Percentiles rank a stretch among this genome's conserved stretches.
phyloP scores from a whole-genome alignment of 1,140 invertebrate species.

The Gryllus bimaculatus region DNA sequence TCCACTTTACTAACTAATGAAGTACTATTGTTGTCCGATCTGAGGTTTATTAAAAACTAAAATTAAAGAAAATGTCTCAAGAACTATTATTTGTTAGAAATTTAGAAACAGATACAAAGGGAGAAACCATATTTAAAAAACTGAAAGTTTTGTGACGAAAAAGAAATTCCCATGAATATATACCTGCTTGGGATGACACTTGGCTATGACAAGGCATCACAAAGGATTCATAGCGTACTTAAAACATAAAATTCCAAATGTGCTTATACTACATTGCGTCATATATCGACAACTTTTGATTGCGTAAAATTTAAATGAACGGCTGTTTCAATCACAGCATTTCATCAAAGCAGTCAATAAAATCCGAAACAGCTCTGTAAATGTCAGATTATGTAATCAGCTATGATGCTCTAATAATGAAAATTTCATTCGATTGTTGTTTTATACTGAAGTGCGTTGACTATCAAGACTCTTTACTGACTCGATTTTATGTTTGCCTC shows the following conservation, averaged over 20 bases:
- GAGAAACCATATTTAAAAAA: conserved; percentile 12
- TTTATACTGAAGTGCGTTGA: neutral
- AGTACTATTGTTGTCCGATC: neutral
- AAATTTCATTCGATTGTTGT: neutral
- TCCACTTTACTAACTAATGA: neutral
- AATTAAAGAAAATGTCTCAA: neutral
- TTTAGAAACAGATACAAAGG: neutral
- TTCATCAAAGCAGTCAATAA: no score
- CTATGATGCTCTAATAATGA: neutral
- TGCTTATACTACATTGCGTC: neutral
- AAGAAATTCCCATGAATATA: conserved; percentile 27
- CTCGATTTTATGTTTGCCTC: neutral
- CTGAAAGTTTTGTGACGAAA: conserved; percentile 28
- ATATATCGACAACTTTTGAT: neutral
- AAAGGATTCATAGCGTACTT: conserved; percentile 27
- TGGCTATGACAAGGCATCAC: conserved; percentile 27
- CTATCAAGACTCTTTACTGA: neutral
- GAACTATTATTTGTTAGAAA: neutral
- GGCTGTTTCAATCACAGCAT: neutral
- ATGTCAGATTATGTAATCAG: neutral
- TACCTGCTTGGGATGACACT: conserved; percentile 29
- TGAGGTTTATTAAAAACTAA: neutral
- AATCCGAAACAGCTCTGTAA: no score
- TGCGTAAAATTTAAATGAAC: neutral
- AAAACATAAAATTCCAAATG: conserved; percentile 26